A percentile compares a stretch with the other conserved stretches of the same genome.
Conservation (phyloP, 2,113 vertebrate species). For the Clinocottus analis region DNA sequence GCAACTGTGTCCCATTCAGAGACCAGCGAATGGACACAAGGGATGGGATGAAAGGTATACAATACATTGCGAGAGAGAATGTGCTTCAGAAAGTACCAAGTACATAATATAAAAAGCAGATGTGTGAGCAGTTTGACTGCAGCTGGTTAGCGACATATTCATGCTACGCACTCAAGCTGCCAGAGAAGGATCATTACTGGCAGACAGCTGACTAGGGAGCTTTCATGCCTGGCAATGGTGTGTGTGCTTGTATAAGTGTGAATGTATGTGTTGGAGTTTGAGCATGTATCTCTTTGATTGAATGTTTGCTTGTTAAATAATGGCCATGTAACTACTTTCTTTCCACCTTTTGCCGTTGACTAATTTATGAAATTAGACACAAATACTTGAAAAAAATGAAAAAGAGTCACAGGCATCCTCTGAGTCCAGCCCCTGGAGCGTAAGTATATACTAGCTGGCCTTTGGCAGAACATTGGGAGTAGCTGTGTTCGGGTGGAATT, state of each 20-base stretch:
- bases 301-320: conserved; percentile 40
- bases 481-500: conserved; percentile 68
- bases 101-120: conserved; percentile 85
- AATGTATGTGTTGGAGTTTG: conserved; percentile 15
- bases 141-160: conserved; percentile 81
- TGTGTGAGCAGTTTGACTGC: conserved; percentile 79
- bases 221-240: conserved; percentile 56
- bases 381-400: conserved; percentile 37
- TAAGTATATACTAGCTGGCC: conserved; percentile 69
- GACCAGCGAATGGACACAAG: conserved; percentile 37
- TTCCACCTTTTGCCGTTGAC: conserved; percentile 48
- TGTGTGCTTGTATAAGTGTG: not conserved
- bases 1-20: conserved; percentile 41
- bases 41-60: conserved; percentile 62
- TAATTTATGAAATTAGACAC: conserved; percentile 61
- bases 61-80: conserved; percentile 60
- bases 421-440: conserved; percentile 53
- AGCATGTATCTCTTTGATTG: conserved; percentile 45
- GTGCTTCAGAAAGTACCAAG: conserved; percentile 78
- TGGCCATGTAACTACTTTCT: conserved; percentile 30
- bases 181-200: conserved; percentile 75
- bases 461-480: conserved; percentile 71
- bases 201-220: conserved; percentile 67
- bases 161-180: conserved; percentile 64
- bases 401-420: conserved; percentile 49